These are phyloP conservation scores for Andricus curvator DNA, from an alignment of 2,888 invertebrate species.

Conservation along the genomic window DNA sequence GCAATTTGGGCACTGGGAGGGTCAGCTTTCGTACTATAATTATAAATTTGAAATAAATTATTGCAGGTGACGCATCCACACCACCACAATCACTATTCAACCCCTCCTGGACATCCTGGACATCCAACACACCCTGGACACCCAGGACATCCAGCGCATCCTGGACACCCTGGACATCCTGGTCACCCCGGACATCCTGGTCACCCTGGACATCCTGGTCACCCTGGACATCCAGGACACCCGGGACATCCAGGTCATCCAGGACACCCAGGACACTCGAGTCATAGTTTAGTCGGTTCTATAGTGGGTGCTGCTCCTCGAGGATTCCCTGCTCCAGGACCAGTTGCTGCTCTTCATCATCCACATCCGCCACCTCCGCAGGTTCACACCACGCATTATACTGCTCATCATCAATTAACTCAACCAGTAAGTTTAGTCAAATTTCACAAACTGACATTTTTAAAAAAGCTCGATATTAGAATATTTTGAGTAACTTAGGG, in stretches of 20 bases:
- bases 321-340: slow-evolving; percentile 73
- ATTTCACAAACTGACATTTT: neutral
- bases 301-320: slow-evolving; percentile 70
- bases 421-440: slow-evolving; percentile 67
- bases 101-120: slow-evolving; percentile 69
- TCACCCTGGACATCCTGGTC: slow-evolving; percentile 66
- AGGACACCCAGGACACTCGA: slow-evolving; percentile 68
- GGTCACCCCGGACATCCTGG: slow-evolving; percentile 66
- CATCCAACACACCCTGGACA: slow-evolving; percentile 61
- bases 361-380: slow-evolving; percentile 70
- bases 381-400: slow-evolving; percentile 71
- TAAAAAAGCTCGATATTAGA: neutral
- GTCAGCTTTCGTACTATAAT: too few species aligned
- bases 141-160: slow-evolving; percentile 64
- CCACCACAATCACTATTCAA: slow-evolving; percentile 71
- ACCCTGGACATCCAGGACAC: slow-evolving; percentile 66
- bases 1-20: too few species aligned
- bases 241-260: slow-evolving; percentile 70
- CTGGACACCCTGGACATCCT: slow-evolving; percentile 72
- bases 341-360: slow-evolving; percentile 71
- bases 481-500: too few species aligned
- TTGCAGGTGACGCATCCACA: slow-evolving; percentile 64
- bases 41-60: slow-evolving; percentile 28
- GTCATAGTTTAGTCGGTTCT: slow-evolving; percentile 70
- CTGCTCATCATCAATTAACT: slow-evolving; percentile 73